Percentiles rank a stretch among this genome's conserved stretches.
These are phyloP conservation scores for Mactromeris polynyma DNA, from an alignment of 2,888 invertebrate species.

Conservation along the genomic window DNA sequence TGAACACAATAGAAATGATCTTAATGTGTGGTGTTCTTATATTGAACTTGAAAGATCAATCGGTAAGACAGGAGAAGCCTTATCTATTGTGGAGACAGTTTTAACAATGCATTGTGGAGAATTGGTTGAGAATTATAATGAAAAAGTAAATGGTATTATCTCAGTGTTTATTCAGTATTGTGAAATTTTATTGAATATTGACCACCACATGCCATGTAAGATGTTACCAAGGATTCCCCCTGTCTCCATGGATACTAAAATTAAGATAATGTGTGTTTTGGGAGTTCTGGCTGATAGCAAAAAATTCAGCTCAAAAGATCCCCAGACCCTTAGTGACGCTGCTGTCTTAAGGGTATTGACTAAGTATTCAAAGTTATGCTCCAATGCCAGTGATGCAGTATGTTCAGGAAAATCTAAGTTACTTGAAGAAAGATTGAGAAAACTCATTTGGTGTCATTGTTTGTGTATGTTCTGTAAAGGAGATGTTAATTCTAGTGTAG, in stretches of 20 bases:
- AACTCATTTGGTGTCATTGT: constrained; percentile 79
- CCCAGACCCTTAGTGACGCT: constrained; percentile 46
- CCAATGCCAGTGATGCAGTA: constrained; percentile 32
- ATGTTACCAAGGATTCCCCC: constrained; percentile 32
- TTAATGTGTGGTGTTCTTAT: constrained; percentile 85
- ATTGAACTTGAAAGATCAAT: constrained; percentile 80
- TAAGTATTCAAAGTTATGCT: constrained; percentile 58
- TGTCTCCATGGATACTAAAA: constrained; percentile 40
- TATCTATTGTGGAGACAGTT: constrained; percentile 82
- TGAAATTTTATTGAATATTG: constrained; percentile 73
- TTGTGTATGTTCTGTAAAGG: constrained; percentile 83
- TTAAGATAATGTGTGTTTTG: constrained; percentile 60
- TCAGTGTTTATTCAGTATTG: constrained; percentile 71
- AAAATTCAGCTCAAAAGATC: constrained; percentile 62
- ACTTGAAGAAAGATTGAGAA: constrained; percentile 37
- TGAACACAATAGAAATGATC: constrained; percentile 84
- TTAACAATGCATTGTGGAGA: constrained; percentile 75
- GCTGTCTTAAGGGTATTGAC: constrained; percentile 65
- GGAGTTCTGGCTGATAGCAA: constrained; percentile 70
- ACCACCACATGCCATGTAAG: constrained; percentile 10
- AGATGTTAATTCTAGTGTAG: constrained; percentile 71
- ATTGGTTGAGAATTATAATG: constrained; percentile 30
- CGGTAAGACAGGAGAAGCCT: constrained; percentile 82
- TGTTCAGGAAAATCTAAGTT: neutral
- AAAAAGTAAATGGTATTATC: constrained; percentile 60